Conservation (phyloP, 2,797 vertebrate genomes). For the Sparus aurata region DNA sequence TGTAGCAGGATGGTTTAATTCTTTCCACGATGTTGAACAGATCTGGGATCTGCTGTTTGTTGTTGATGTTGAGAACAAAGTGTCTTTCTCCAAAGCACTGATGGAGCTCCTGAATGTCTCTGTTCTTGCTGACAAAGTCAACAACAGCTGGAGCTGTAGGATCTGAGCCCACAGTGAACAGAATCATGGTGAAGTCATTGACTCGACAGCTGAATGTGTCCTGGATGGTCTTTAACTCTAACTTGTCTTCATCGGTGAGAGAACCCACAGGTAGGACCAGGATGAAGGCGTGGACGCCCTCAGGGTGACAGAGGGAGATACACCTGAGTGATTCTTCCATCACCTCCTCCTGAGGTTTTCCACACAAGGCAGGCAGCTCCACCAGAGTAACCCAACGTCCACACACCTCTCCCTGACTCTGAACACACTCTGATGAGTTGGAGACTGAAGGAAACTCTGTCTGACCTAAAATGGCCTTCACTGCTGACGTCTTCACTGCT, state of each 20-base stretch:
- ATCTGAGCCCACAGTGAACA: conserved; percentile 59
- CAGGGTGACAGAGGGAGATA: conserved; percentile 55
- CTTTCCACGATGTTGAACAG: too few species aligned
- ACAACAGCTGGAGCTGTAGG: conserved; percentile 4
- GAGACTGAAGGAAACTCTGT: conserved; percentile 18
- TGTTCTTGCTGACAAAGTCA: too few species aligned
- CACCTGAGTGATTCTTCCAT: conserved; percentile 85
- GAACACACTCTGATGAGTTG: conserved; percentile 34
- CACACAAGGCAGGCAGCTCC: conserved; percentile 73
- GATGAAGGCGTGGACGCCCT: conserved; percentile 78
- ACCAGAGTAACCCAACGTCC: conserved; percentile 49
- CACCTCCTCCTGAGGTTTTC: conserved; percentile 63
- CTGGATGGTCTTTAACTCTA: conserved; percentile 56
- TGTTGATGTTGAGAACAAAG: too few species aligned
- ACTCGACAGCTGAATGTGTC: conserved; percentile 47
- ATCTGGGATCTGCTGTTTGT: too few species aligned
- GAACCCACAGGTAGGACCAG: conserved; percentile 44
- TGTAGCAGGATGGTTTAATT: too few species aligned
- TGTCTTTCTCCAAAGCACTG: too few species aligned
- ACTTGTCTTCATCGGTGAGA: conserved; percentile 63
- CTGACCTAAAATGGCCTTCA: conserved; percentile 36
- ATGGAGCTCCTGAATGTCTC: too few species aligned
- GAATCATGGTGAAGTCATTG: conserved; percentile 45
- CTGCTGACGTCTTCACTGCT: conserved; percentile 44
- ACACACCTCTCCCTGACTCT: conserved; percentile 45